Conservation (phyloP, 2,113 vertebrate genomes). For the Chaenocephalus aceratus region DNA sequence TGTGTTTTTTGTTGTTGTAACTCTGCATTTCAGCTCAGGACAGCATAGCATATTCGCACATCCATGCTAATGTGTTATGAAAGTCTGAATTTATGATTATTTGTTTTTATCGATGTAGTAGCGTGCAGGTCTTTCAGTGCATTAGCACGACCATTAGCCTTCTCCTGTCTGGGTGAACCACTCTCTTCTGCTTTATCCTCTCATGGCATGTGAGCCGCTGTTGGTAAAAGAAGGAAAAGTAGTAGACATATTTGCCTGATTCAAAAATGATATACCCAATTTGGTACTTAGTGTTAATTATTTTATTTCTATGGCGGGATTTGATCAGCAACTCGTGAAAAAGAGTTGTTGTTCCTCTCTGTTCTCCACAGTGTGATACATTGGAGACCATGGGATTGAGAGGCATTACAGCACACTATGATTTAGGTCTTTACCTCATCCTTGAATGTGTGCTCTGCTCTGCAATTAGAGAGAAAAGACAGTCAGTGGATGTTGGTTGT, state of each 20-base stretch:
- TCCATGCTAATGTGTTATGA: background rate
- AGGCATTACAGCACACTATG: background rate
- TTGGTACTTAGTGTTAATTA: background rate
- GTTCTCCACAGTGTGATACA: background rate
- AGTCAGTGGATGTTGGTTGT: background rate
- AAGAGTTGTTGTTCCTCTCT: background rate
- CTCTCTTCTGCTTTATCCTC: conserved; percentile 4
- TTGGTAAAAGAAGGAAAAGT: conserved; percentile 3
- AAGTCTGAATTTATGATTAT: conserved; percentile 46
- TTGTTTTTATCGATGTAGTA: conserved; percentile 47
- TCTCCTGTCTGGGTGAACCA: conserved; percentile 40
- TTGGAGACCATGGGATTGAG: background rate
- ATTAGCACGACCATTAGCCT: conserved; percentile 49
- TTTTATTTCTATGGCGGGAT: too few species aligned
- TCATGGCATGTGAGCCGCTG: conserved; percentile 12
- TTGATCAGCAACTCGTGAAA: too few species aligned
- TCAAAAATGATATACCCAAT: background rate
- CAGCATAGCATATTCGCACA: background rate
- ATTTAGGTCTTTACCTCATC: background rate
- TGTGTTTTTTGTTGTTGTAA: background rate
- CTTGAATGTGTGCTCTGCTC: background rate
- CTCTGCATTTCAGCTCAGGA: background rate
- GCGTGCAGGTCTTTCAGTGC: conserved; percentile 18
- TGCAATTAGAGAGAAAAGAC: conserved; percentile 1
- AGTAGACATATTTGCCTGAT: background rate